phyloP scores from a whole-genome alignment of 2,797 vertebrate species.

The Siniperca scherzeri region DNA sequence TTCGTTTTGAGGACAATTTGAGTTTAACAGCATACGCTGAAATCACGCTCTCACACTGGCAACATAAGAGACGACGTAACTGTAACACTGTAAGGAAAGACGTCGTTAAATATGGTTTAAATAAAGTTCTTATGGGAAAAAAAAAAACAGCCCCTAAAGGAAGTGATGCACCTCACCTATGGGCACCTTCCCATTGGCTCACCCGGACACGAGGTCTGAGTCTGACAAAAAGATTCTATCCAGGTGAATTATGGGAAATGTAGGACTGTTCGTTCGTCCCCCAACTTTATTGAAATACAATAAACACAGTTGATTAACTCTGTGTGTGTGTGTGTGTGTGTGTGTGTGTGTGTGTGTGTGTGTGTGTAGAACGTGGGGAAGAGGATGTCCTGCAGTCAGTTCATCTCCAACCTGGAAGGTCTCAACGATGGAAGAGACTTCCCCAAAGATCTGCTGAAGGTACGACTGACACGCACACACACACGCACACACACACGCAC shows the following conservation, averaged over 20 bases:
- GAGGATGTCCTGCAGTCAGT: constrained; percentile 95
- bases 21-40: too few species aligned
- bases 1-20: too few species aligned
- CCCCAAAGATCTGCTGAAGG: constrained; percentile 96
- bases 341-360: constrained; percentile 37
- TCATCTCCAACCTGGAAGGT: constrained; percentile 94
- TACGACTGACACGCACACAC: constrained; percentile 65
- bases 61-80: too few species aligned
- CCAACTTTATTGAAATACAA: not conserved
- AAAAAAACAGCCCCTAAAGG: too few species aligned
- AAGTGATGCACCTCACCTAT: too few species aligned
- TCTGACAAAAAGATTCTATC: too few species aligned
- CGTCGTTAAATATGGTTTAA: too few species aligned
- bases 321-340: constrained; percentile 17
- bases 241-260: constrained; percentile 18
- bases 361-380: constrained; percentile 93
- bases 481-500: not conserved
- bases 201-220: not conserved
- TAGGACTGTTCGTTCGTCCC: not conserved
- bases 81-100: too few species aligned
- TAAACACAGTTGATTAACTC: too few species aligned
- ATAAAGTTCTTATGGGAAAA: too few species aligned
- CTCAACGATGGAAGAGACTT: constrained; percentile 95
- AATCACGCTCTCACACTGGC: too few species aligned
- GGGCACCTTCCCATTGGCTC: not conserved